Evolutionary conservation across 2,797 vertebrate species (phyloP).

Genomic region (Hipposideros larvatus): DNA sequence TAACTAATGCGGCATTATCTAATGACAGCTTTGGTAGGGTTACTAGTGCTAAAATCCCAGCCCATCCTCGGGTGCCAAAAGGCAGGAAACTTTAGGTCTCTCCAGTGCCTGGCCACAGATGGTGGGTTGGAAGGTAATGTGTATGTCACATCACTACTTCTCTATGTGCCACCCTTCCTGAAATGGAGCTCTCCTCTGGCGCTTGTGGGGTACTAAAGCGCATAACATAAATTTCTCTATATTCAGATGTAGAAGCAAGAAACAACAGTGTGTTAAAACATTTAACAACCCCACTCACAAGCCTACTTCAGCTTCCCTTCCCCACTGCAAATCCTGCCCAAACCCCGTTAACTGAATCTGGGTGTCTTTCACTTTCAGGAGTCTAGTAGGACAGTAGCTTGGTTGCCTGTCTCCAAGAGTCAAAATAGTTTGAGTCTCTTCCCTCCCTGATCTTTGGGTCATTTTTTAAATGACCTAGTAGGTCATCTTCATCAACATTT

Average conservation of each 20-base stretch:
- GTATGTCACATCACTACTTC: neutral
- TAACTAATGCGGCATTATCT: neutral
- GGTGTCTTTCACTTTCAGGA: neutral
- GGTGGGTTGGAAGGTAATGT: neutral
- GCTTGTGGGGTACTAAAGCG: neutral
- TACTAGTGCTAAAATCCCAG: neutral
- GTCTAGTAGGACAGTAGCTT: neutral
- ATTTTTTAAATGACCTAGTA: neutral
- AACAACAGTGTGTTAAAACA: neutral
- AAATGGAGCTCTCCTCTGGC: neutral
- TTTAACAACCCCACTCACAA: neutral
- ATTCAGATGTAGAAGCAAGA: neutral
- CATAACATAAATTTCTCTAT: neutral
- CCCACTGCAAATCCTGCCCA: neutral
- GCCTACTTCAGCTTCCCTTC: neutral
- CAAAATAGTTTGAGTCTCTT: neutral
- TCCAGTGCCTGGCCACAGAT: neutral
- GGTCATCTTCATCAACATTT: neutral
- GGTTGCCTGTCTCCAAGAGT: neutral
- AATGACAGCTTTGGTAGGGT: neutral
- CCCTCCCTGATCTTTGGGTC: neutral
- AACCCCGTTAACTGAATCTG: neutral
- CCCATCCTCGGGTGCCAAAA: neutral
- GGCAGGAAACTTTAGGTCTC: fast-evolving
- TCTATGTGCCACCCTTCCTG: neutral